Base-by-base conservation (phyloP, 1,140 invertebrate genomes). In the Hypothenemus hampei region DNA sequence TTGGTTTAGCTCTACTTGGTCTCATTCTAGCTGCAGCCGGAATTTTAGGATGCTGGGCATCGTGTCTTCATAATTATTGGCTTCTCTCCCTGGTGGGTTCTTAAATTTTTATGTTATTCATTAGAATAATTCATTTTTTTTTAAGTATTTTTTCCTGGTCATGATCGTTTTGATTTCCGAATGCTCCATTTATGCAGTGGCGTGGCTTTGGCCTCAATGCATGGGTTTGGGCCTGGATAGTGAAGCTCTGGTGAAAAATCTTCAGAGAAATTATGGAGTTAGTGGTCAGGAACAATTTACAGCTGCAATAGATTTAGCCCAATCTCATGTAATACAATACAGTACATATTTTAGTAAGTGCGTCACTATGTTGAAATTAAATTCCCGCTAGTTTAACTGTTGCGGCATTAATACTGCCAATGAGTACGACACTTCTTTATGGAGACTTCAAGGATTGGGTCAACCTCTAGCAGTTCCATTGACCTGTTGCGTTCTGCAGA, bases 401-500 rank as follows among this genome's bases (percentile, higher is more conserved):
- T 93, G 91, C 69, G 91, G 89, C 7, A 85, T 91, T 64, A 79
- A 81, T 21, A 82, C 82, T 57, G 82, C 84, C 2, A 77, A 78
- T 37, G 90, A 93, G 77, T 93, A 90, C 70, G 83, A 86, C 57
- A 86, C 85, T 48, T 90, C 89, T 1, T 72, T 82, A 63, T 92
- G 89, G 89, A 78, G 84, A 49, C 72, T 88, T n/a, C 79, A 84
- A 60, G 78, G 83, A 60, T 76, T 86, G 26, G 84, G 86, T 0
- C 75, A 80, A 45, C 83, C 85, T 15, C 73, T 88, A 63, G 74
- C 83, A 0, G 85, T 91, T 11, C 87, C 87, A 18, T 75, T 84
- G n/a, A 86, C 82, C 26, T 92, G 89, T 67, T 92, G 89, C 69
- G 70, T 75, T n/a, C 71, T 86, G 20, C 75, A 81, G 19, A 89